Conservation (phyloP, 2,888 invertebrate species). For the Anthoptus insignis region DNA sequence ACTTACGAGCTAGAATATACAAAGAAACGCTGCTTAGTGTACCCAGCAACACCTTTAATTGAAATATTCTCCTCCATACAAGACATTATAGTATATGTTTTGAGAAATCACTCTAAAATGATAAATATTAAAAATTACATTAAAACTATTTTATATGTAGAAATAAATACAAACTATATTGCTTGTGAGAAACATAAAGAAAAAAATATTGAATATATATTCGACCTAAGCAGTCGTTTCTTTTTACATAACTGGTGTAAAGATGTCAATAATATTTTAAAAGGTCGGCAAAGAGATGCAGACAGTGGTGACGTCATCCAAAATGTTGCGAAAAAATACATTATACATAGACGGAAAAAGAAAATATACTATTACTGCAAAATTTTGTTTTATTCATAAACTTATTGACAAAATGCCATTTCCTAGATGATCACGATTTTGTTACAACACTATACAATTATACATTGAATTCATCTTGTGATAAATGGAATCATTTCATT, state of each 20-base stretch:
- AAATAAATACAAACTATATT: background rate
- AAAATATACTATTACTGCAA: too few species aligned
- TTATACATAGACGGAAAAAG: too few species aligned
- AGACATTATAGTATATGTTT: background rate
- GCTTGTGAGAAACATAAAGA: background rate
- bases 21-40: too few species aligned
- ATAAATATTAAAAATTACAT: background rate
- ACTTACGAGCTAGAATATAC: background rate
- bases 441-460: too few species aligned
- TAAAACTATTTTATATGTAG: background rate
- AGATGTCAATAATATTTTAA: background rate
- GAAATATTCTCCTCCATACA: background rate
- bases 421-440: too few species aligned
- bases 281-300: background rate
- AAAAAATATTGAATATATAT: background rate
- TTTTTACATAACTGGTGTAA: background rate
- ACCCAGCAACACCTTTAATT: too few species aligned
- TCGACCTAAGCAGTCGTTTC: background rate
- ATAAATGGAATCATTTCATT: too few species aligned
- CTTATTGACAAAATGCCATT: too few species aligned
- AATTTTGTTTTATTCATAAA: too few species aligned
- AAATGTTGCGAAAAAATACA: too few species aligned
- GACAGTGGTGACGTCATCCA: background rate
- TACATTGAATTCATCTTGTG: too few species aligned
- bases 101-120: background rate